These are phyloP conservation scores for Chinchilla lanigera DNA, from an alignment of 2,113 vertebrate species.

Conservation along the genomic window DNA sequence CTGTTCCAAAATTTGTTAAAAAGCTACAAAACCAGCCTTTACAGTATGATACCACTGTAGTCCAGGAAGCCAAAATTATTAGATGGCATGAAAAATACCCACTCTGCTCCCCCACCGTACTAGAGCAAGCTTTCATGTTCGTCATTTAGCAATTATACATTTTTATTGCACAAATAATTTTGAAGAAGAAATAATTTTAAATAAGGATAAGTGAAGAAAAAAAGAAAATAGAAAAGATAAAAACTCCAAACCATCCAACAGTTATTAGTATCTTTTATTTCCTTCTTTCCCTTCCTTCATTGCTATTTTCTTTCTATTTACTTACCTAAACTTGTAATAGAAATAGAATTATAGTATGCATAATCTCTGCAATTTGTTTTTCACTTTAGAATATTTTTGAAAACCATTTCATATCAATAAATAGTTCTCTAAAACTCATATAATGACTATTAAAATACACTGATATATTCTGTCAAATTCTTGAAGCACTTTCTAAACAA, in stretches of 20 bases:
- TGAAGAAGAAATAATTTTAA: constrained; percentile 41
- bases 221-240: background rate
- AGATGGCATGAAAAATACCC: background rate
- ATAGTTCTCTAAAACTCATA: background rate
- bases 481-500: constrained; percentile 30
- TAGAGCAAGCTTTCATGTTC: constrained; percentile 1
- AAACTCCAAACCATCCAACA: background rate
- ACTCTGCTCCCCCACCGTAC: background rate
- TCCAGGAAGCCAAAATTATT: background rate
- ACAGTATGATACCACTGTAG: background rate
- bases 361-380: constrained; percentile 31
- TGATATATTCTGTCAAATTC: background rate
- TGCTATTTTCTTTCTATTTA: background rate
- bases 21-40: background rate
- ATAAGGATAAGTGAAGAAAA: background rate
- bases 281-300: background rate
- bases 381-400: constrained; percentile 26
- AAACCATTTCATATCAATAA: constrained; percentile 31
- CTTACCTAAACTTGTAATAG: constrained; percentile 6
- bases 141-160: background rate
- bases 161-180: constrained; percentile 9
- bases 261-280: background rate
- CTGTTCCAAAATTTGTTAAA: constrained; percentile 38
- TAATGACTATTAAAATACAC: background rate
- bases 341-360: background rate